These are phyloP conservation scores for Drosophila borealis DNA, from an alignment of 2,888 invertebrate species.

Conservation along the genomic window DNA sequence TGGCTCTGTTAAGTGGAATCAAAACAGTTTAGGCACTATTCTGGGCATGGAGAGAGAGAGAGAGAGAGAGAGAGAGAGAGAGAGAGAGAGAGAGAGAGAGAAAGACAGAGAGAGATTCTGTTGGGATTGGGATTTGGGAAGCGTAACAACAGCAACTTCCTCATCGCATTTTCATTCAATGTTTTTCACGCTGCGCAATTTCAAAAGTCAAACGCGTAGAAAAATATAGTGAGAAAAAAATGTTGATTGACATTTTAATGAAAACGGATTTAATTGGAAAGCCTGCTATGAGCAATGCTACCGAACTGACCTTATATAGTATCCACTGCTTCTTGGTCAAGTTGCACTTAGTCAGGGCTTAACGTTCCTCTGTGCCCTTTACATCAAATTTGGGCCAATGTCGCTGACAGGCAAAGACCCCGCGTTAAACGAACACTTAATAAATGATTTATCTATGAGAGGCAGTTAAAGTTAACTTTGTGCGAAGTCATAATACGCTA, in stretches of 20 bases:
- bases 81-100: background rate
- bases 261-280: constrained; percentile 17
- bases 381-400: background rate
- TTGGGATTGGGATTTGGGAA: constrained; percentile 18
- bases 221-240: constrained; percentile 10
- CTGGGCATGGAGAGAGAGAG: background rate
- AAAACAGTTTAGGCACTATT: constrained; percentile 31
- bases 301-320: background rate
- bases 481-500: too few species aligned
- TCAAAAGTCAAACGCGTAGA: constrained; percentile 43
- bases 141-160: constrained; percentile 35
- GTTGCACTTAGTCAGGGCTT: constrained; percentile 1
- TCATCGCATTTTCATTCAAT: constrained; percentile 40
- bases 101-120: constrained; percentile 3
- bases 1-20: constrained; percentile 41
- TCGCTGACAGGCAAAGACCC: background rate
- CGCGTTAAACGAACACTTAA: background rate
- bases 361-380: background rate
- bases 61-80: too few species aligned
- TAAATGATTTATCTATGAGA: background rate
- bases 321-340: background rate
- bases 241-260: constrained; percentile 10
- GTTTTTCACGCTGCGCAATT: constrained; percentile 55
- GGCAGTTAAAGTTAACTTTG: background rate
- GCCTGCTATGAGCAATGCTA: background rate